These are phyloP conservation scores for Acanthornis magna DNA, from an alignment of 2,797 vertebrate genomes.

Conservation along the genomic window DNA sequence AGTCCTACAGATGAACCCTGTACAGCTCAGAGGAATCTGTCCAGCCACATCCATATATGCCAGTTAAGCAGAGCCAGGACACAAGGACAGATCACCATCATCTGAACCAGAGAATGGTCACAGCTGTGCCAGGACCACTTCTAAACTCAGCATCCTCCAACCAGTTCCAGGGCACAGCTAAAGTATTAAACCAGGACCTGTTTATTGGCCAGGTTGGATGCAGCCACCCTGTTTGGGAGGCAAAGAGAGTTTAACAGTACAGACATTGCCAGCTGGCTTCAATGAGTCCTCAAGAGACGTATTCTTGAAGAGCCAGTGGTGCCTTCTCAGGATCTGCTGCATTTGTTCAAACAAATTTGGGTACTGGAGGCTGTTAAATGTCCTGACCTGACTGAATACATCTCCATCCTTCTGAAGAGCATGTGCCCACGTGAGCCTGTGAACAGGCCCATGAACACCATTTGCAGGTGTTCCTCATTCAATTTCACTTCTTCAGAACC, in stretches of 20 bases:
- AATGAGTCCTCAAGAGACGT: background rate
- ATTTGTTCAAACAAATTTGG: background rate
- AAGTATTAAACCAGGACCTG: background rate
- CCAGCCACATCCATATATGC: background rate
- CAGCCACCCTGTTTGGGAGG: background rate
- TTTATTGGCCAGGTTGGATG: background rate
- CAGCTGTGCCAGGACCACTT: background rate
- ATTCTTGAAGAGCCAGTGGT: background rate
- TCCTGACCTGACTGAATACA: background rate
- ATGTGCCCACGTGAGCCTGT: rapidly evolving
- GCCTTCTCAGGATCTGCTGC: background rate
- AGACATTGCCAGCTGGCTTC: background rate
- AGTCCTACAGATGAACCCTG: background rate
- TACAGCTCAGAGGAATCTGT: background rate
- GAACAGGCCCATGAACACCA: background rate
- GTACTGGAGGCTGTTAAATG: background rate
- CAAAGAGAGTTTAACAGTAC: background rate
- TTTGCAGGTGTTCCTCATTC: background rate
- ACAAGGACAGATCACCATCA: background rate
- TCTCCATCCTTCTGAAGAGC: background rate
- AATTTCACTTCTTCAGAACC: background rate
- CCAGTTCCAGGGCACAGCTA: background rate
- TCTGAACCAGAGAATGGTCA: background rate
- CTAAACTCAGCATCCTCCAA: background rate
- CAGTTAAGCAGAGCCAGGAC: background rate